phyloP scores from a whole-genome alignment of 2,888 invertebrate species.

The Eupithecia subfuscata region DNA sequence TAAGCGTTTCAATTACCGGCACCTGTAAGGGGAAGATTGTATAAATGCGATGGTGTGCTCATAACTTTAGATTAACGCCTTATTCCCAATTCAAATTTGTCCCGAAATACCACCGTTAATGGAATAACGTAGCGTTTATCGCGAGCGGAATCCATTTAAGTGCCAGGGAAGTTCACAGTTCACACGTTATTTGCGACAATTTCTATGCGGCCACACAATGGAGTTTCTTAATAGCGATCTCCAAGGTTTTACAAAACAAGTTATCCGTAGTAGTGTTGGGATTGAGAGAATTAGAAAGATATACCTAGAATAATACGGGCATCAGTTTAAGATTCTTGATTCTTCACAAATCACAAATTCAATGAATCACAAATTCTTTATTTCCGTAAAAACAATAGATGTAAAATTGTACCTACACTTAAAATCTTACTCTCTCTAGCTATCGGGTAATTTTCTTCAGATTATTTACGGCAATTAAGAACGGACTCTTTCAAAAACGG shows the following conservation, averaged over 20 bases:
- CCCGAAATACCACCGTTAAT: conserved; percentile 46
- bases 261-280: background rate
- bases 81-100: conserved; percentile 45
- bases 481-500: background rate
- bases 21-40: conserved; percentile 37
- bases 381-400: background rate
- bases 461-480: background rate
- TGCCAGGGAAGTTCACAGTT: conserved; percentile 38
- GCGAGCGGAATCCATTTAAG: conserved; percentile 39
- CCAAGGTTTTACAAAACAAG: background rate
- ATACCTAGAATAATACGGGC: background rate
- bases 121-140: conserved; percentile 43
- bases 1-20: conserved; percentile 35
- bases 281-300: background rate
- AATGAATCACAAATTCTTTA: background rate
- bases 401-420: too few relatives aligned
- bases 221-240: background rate
- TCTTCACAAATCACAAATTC: too few relatives aligned
- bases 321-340: background rate
- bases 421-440: background rate
- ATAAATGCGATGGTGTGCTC: conserved; percentile 37
- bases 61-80: conserved; percentile 43
- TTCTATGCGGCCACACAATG: conserved; percentile 7
- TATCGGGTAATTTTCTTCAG: background rate
- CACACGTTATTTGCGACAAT: conserved; percentile 27